A percentile compares a stretch with the other conserved stretches of the same genome.
These are phyloP conservation scores for Polylopha cassiicola DNA, from an alignment of 2,888 invertebrate genomes.

Conservation along the genomic window DNA sequence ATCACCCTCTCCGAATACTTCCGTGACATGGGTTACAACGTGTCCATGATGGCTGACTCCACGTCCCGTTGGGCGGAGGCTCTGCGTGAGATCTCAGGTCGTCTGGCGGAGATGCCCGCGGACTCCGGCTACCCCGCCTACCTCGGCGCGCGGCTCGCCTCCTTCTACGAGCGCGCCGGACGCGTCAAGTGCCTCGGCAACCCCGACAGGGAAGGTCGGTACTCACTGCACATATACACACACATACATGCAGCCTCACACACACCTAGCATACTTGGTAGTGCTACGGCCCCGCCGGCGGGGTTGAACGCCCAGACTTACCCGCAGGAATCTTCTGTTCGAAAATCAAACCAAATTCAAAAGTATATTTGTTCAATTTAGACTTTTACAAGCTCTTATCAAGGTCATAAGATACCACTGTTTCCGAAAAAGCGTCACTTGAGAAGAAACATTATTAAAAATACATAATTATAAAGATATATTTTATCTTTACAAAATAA, in stretches of 20 bases:
- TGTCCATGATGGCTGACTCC: slow-evolving; percentile 99
- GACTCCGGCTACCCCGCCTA: slow-evolving; percentile 99
- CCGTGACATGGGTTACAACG: slow-evolving; percentile 99
- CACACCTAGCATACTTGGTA: too few species aligned
- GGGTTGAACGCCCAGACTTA: neutral
- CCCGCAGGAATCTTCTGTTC: too few species aligned
- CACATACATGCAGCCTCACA: too few species aligned
- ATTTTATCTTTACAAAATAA: too few species aligned
- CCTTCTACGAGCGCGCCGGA: slow-evolving; percentile 99
- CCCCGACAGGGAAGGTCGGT: slow-evolving; percentile 92
- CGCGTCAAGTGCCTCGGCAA: slow-evolving; percentile 98
- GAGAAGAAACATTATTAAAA: too few species aligned
- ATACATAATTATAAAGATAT: too few species aligned
- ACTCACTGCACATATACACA: neutral
- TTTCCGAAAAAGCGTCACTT: too few species aligned
- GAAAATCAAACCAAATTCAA: too few species aligned
- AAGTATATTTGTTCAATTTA: too few species aligned
- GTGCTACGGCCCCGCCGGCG: neutral
- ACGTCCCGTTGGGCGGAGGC: slow-evolving; percentile 99
- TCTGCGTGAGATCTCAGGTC: slow-evolving; percentile 99
- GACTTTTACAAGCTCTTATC: too few species aligned
- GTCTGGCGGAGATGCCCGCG: slow-evolving; percentile 99
- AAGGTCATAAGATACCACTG: too few species aligned
- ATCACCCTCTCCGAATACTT: slow-evolving; percentile 99
- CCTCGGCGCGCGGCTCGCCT: slow-evolving; percentile 97